Percentiles rank a stretch among this genome's conserved stretches.
These are phyloP conservation scores for Uromys caudimaculatus DNA, from an alignment of 2,797 vertebrate species.

Conservation along the genomic window DNA sequence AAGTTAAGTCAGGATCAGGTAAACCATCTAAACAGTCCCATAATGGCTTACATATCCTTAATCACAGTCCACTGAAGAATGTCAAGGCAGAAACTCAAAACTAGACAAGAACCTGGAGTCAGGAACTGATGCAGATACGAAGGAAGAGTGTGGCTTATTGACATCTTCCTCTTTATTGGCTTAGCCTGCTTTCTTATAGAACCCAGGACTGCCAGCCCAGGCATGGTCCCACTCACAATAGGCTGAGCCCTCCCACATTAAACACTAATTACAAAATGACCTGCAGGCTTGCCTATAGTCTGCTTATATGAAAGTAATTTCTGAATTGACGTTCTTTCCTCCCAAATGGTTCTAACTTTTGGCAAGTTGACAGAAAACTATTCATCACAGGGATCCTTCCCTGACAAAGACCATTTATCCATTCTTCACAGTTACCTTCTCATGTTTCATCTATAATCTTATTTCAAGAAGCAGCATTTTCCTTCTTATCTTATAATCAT, in stretches of 20 bases:
- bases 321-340: neutral
- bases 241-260: neutral
- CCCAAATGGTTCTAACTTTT: neutral
- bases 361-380: neutral
- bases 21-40: too few species aligned
- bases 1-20: too few species aligned
- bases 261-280: neutral
- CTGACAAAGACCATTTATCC: neutral
- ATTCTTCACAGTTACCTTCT: neutral
- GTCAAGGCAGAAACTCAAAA: neutral
- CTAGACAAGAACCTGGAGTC: too few species aligned
- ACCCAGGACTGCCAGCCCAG: neutral
- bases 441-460: neutral
- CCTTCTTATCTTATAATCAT: neutral
- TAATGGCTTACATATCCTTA: neutral
- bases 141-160: neutral
- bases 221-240: neutral
- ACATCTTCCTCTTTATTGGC: too few species aligned
- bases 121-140: neutral
- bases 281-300: neutral
- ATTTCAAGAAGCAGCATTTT: neutral
- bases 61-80: neutral
- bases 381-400: too few species aligned
- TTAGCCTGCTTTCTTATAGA: neutral
- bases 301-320: neutral